Evolutionary conservation across 2,113 vertebrate genomes (phyloP), one percentile per base, ranked within the genome.

Genomic region (Strigops habroptila): DNA sequence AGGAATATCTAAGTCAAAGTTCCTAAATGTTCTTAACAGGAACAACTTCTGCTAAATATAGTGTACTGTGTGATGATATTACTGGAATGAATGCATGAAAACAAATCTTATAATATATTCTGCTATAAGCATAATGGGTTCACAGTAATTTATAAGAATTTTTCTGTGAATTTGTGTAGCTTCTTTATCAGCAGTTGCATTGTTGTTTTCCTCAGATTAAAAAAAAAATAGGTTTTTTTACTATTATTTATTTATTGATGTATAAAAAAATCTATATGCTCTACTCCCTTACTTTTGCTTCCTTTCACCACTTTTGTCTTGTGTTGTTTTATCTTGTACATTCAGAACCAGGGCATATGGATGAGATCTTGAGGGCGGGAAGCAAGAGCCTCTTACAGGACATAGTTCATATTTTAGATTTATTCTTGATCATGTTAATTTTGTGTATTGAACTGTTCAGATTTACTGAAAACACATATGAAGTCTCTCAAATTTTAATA

Each of bases 281-380:
- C 74, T 89, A 88, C 87, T 98, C 93, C 77, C 44, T 91, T 97
- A 87, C 52, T 85, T 96, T 80, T 97, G 79, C 95, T 97, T 97
- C 82, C 28, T 97, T 95, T 96, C 82, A 88, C 79, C 91, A 81
- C 89, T 96, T 98, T 98, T 98, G 82, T 97, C 60, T 88, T 96
- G 22, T 97, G 96, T 98, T 98, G 98, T 98, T 98, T 98, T 98
- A 98, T 98, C 98, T 98, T 98, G 96, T 99, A 98, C 98, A 98
- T 98, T 99, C 98, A 98, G 98, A 99, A 97, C 98, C 97, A 97
- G 98, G 98, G 98, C 98, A 98, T 97, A 98, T 97, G 93, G 98
- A 97, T 98, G 98, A 99, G 97, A 98, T 98, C 97, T 98, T 98
- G 30, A 98, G 7, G 97, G 98, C 91, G 98, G 98, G 97, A 98